phyloP scores from a whole-genome alignment of 2,113 vertebrate genomes.

The Daubentonia madagascariensis region DNA sequence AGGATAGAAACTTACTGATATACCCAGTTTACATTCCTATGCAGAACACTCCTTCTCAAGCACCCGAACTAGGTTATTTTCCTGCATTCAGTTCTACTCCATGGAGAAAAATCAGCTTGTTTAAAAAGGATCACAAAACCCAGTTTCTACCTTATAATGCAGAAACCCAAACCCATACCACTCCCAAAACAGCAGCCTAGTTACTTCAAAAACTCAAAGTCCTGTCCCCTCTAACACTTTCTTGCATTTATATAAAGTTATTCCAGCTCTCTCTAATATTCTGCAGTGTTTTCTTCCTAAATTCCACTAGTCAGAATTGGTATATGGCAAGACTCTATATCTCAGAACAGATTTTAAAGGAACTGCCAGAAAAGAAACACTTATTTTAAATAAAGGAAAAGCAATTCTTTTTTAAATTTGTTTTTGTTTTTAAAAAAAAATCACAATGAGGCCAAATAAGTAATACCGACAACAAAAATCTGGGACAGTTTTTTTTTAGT shows the following conservation, averaged over 20 bases:
- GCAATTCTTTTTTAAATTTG: background rate
- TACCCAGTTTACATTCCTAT: background rate
- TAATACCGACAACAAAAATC: conserved; percentile 40
- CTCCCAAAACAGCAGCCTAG: background rate
- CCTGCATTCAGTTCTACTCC: background rate
- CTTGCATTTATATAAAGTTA: background rate
- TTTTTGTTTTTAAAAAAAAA: conserved; percentile 36
- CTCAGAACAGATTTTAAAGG: conserved; percentile 14
- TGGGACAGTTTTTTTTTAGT: background rate
- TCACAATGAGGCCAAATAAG: background rate
- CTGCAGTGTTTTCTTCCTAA: background rate
- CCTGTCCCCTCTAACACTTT: background rate
- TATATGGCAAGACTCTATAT: background rate
- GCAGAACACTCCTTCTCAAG: background rate
- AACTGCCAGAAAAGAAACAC: background rate
- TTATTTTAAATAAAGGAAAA: background rate
- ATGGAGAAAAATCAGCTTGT: background rate
- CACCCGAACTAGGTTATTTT: background rate
- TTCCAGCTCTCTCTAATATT: background rate
- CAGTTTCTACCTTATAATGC: background rate
- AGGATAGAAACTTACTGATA: background rate
- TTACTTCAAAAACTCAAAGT: background rate
- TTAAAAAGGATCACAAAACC: background rate
- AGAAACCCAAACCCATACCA: background rate
- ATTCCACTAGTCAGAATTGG: background rate